phyloP scores from a whole-genome alignment of 2,888 invertebrate genomes.

The Cerastis leucographa region DNA sequence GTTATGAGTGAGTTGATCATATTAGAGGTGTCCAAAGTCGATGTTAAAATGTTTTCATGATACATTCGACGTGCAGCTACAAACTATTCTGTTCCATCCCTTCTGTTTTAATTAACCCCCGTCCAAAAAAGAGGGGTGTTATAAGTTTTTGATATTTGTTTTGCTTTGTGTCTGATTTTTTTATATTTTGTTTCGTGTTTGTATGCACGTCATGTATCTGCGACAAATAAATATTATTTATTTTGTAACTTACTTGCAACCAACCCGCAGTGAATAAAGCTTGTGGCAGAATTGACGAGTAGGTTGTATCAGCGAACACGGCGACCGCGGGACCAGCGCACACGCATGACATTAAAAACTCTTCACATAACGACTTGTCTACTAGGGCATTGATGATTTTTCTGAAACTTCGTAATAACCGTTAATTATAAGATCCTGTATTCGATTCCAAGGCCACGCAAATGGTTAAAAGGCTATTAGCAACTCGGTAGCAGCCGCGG shows the following conservation, averaged over 20 bases:
- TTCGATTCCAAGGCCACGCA: background rate
- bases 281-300: conserved; percentile 89
- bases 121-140: no score
- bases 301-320: conserved; percentile 89
- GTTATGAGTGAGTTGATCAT: background rate
- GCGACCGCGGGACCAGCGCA: conserved; percentile 90
- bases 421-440: background rate
- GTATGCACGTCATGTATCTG: background rate
- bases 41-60: background rate
- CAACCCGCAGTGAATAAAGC: conserved; percentile 89
- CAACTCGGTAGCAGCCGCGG: background rate
- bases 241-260: conserved; percentile 73
- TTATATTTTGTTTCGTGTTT: background rate
- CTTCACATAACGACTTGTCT: conserved; percentile 90
- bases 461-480: background rate
- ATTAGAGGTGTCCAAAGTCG: background rate
- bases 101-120: background rate
- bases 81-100: background rate
- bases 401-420: conserved; percentile 65
- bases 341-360: conserved; percentile 90
- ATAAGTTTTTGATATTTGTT: background rate
- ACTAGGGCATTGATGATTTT: conserved; percentile 76
- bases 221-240: background rate
- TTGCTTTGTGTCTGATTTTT: background rate
- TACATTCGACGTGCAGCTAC: background rate